Conservation (phyloP, 2,888 invertebrate genomes). For the Oscheius sp. region DNA sequence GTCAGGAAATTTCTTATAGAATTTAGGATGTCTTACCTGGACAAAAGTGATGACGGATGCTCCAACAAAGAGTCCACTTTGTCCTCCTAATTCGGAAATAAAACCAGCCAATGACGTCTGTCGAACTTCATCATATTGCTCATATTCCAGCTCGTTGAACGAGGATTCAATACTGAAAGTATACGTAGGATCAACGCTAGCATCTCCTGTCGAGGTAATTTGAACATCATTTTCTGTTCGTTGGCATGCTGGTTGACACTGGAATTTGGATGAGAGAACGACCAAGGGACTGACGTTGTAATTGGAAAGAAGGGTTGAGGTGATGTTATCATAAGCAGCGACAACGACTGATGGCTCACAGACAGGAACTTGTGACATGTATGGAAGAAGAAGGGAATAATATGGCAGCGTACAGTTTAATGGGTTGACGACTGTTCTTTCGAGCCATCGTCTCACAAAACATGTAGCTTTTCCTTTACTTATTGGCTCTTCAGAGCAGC, state of each 20-base stretch:
- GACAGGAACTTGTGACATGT: constrained; percentile 33
- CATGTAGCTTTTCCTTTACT: constrained; percentile 41
- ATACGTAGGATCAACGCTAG: constrained; percentile 38
- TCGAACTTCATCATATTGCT: constrained; percentile 47
- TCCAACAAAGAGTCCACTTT: constrained; percentile 50
- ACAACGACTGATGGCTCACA: constrained; percentile 42
- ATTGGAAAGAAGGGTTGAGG: constrained; percentile 24
- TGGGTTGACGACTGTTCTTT: constrained; percentile 35
- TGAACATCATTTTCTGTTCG: constrained; percentile 41
- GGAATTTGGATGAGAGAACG: background rate
- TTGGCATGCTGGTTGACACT: constrained; percentile 45
- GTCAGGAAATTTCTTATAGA: background rate
- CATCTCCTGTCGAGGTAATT: constrained; percentile 41
- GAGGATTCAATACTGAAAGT: constrained; percentile 43
- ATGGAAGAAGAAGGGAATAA: constrained; percentile 36
- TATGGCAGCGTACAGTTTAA: constrained; percentile 50
- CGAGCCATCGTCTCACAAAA: constrained; percentile 47
- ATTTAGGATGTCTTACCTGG: constrained; percentile 26
- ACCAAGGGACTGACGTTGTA: background rate
- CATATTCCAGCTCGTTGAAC: constrained; percentile 50
- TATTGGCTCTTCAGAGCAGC: constrained; percentile 15
- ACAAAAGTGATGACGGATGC: constrained; percentile 48
- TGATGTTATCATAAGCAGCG: constrained; percentile 39
- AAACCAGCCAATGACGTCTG: constrained; percentile 47
- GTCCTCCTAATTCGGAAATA: constrained; percentile 53